Conservation (phyloP, 2,888 invertebrate species). For the Conchocele bisecta region DNA sequence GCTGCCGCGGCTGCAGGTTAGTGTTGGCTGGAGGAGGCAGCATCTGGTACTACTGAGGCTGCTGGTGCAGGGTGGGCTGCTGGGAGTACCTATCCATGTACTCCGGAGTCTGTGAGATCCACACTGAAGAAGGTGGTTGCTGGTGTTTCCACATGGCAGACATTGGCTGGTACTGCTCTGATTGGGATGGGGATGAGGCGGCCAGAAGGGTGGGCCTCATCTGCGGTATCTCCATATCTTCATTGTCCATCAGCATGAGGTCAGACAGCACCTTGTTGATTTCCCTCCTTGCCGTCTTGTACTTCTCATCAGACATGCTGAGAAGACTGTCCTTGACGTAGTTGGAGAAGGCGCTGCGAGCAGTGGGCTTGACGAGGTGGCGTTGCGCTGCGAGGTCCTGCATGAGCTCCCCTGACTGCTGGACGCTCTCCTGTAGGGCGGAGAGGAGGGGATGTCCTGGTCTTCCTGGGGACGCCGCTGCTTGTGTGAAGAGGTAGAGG, state of each 20-base stretch:
- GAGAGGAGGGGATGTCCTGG: slow-evolving; percentile 82
- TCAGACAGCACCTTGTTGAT: not conserved
- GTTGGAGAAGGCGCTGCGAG: not conserved
- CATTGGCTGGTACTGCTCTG: not conserved
- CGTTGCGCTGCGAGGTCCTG: slow-evolving; percentile 41
- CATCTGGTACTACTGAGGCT: not conserved
- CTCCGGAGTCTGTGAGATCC: not conserved
- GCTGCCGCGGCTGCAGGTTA: not conserved
- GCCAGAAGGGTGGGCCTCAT: not conserved
- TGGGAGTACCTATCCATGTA: not conserved
- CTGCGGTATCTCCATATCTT: not conserved
- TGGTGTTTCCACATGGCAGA: not conserved
- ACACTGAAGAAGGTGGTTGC: not conserved
- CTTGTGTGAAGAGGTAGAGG: not conserved
- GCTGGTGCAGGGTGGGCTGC: not conserved
- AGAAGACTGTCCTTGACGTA: not conserved
- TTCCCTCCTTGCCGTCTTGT: no score
- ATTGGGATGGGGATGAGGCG: not conserved
- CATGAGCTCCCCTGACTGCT: slow-evolving; percentile 49
- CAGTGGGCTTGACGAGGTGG: not conserved
- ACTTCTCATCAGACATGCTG: no score
- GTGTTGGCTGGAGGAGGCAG: not conserved
- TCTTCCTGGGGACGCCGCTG: slow-evolving; percentile 82
- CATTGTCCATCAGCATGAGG: not conserved
- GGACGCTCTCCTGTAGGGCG: no score